Evolutionary conservation across 2,797 vertebrate genomes (phyloP).

Genomic region (Pitangus sulphuratus): DNA sequence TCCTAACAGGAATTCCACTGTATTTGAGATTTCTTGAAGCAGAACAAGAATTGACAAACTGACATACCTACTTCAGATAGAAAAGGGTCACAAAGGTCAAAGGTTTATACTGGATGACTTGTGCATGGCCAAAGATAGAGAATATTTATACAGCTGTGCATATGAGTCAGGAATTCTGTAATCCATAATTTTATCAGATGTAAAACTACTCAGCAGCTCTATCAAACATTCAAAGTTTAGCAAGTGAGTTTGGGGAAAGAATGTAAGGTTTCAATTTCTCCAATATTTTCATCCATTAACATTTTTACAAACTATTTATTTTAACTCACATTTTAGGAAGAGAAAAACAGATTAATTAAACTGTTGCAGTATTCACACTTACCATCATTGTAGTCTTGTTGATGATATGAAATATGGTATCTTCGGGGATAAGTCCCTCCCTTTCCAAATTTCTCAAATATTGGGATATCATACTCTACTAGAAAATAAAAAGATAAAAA

Average conservation of each 20-base stretch:
- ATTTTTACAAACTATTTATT: background rate
- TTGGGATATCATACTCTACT: conserved; percentile 92
- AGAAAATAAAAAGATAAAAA: background rate
- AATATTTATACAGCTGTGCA: background rate
- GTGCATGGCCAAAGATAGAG: background rate
- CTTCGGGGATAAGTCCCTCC: conserved; percentile 96
- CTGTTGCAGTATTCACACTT: conserved; percentile 33
- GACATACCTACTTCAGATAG: background rate
- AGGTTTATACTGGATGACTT: background rate
- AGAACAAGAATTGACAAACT: background rate
- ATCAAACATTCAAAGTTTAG: background rate
- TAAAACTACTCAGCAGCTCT: background rate
- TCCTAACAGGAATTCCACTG: background rate
- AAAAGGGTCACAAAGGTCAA: background rate
- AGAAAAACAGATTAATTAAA: background rate
- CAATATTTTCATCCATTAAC: background rate
- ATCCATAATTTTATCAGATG: background rate
- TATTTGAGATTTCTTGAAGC: background rate
- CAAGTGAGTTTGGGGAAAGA: background rate
- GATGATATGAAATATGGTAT: conserved; percentile 91
- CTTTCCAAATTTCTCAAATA: conserved; percentile 97
- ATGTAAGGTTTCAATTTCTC: background rate
- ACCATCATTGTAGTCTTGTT: conserved; percentile 96
- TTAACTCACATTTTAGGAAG: background rate
- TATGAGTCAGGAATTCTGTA: background rate